phyloP scores from a whole-genome alignment of 2,797 vertebrate genomes.

The Okamejei kenojei region DNA sequence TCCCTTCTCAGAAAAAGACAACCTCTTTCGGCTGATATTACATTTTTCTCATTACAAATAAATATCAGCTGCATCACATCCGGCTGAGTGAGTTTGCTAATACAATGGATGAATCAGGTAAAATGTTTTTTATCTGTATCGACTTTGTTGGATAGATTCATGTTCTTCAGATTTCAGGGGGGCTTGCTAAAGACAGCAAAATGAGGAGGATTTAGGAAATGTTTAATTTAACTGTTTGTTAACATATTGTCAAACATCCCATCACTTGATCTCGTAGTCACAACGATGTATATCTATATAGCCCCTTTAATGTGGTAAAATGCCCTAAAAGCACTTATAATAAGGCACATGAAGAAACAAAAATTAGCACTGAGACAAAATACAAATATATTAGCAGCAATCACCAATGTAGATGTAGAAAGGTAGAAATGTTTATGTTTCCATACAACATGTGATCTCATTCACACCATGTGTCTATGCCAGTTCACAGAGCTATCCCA shows the following conservation, averaged over 20 bases:
- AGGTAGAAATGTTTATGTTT: neutral
- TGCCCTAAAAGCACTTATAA: neutral
- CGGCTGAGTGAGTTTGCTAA: neutral
- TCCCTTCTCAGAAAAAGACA: neutral
- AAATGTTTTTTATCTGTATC: neutral
- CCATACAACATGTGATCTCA: too few relatives aligned
- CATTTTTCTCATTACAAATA: neutral
- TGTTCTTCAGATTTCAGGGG: neutral
- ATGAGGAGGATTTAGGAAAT: neutral
- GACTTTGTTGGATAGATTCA: neutral
- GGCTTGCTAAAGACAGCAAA: neutral
- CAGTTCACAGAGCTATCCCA: too few relatives aligned
- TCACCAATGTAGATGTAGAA: neutral
- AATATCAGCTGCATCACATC: neutral
- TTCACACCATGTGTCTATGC: too few relatives aligned
- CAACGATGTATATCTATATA: neutral
- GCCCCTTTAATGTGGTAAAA: neutral
- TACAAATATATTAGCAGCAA: too few relatives aligned
- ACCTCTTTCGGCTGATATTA: neutral
- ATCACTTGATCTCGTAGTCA: neutral
- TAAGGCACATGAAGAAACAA: too few relatives aligned
- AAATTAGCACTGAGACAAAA: too few relatives aligned
- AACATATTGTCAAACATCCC: neutral
- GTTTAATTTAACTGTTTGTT: neutral
- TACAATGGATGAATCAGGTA: neutral